Conservation (phyloP, 2,113 vertebrate genomes). For the Pseudopodoces humilis region DNA sequence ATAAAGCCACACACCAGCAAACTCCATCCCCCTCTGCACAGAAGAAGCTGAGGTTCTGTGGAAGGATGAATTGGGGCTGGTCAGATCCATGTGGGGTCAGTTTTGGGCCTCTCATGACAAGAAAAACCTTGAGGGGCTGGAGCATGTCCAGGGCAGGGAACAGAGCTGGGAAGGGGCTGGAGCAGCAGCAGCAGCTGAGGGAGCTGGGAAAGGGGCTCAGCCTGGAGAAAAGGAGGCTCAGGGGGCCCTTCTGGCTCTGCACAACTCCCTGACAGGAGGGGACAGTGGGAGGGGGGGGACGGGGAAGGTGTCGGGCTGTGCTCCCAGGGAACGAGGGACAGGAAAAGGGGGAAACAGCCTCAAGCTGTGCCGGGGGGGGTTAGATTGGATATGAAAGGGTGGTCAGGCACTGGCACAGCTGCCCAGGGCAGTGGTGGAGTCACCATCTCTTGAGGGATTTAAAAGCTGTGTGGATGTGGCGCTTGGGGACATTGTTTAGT, state of each 20-base stretch:
- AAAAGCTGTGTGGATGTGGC: neutral
- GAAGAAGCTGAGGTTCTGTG: neutral
- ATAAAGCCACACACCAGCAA: neutral
- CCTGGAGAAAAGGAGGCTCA: neutral
- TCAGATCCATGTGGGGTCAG: neutral
- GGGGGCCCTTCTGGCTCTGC: neutral
- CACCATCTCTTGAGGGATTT: neutral
- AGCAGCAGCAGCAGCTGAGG: rapidly evolving
- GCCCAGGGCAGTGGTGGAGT: neutral
- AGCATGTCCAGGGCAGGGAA: rapidly evolving
- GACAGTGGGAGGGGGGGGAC: too few relatives aligned
- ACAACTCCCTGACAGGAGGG: neutral
- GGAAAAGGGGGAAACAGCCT: too few relatives aligned
- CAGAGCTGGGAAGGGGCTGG: rapidly evolving
- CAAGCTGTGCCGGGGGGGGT: rapidly evolving
- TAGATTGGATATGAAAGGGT: neutral
- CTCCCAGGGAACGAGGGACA: too few relatives aligned
- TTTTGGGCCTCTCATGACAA: neutral
- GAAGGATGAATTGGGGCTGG: neutral
- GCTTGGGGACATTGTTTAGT: neutral
- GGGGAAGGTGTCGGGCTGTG: too few relatives aligned
- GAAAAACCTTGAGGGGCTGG: neutral
- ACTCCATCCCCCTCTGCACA: neutral
- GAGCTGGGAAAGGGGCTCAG: neutral
- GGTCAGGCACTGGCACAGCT: neutral